These are phyloP conservation scores for Rhogogaster chlorosoma DNA, from an alignment of 2,888 invertebrate species.

Conservation along the genomic window DNA sequence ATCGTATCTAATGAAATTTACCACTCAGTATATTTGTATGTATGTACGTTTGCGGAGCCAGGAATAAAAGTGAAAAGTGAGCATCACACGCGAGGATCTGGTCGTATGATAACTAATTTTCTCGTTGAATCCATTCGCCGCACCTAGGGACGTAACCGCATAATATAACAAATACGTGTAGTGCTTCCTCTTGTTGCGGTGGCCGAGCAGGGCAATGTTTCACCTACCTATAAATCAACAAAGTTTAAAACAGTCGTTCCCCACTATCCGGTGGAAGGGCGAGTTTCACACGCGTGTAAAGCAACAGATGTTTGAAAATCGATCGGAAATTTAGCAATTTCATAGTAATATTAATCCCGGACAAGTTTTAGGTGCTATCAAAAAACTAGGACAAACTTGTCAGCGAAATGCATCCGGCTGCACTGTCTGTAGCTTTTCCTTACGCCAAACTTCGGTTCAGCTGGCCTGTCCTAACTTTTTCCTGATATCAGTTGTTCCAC, in stretches of 20 bases:
- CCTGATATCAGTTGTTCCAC: constrained; percentile 9
- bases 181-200: constrained; percentile 43
- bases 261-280: background rate
- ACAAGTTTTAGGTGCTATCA: background rate
- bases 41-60: background rate
- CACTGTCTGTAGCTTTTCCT: background rate
- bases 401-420: background rate
- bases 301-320: constrained; percentile 40
- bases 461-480: constrained; percentile 14
- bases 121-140: constrained; percentile 24
- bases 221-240: constrained; percentile 38
- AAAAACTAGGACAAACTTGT: constrained; percentile 13
- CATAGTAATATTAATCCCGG: constrained; percentile 6
- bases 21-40: background rate
- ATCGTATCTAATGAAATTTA: background rate
- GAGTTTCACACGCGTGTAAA: constrained; percentile 5
- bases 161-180: constrained; percentile 30
- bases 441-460: background rate
- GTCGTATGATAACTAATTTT: background rate
- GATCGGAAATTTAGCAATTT: constrained; percentile 3
- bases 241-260: constrained; percentile 38
- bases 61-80: background rate
- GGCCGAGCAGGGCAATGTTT: constrained; percentile 19
- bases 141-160: constrained; percentile 27
- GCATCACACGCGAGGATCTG: background rate